Conservation (phyloP, 2,797 vertebrate genomes). For the Streptopelia turtur region DNA sequence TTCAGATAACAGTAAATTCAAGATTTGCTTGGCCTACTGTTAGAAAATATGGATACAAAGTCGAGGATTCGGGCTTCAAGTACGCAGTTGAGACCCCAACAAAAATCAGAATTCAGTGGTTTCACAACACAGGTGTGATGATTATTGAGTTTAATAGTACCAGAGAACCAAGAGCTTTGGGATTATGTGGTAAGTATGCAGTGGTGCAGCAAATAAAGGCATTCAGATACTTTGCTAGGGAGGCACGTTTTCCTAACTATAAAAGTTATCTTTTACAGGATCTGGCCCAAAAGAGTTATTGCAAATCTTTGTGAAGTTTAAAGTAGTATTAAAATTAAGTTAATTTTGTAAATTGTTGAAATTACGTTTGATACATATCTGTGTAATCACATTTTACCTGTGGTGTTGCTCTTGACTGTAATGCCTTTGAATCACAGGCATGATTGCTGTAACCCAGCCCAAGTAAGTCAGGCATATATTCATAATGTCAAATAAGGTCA, state of each 20-base stretch:
- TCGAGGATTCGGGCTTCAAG: conserved; percentile 96
- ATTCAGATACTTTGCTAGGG: background rate
- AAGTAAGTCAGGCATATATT: background rate
- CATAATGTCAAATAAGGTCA: background rate
- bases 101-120: conserved; percentile 92
- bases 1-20: conserved; percentile 89
- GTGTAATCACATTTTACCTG: background rate
- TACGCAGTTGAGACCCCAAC: conserved; percentile 90
- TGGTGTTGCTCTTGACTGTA: background rate
- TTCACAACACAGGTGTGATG: conserved; percentile 94
- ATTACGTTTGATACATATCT: background rate
- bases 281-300: background rate
- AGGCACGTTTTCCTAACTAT: background rate
- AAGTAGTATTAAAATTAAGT: background rate
- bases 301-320: background rate
- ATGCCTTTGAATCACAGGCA: background rate
- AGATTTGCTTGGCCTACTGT: conserved; percentile 89
- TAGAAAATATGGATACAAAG: conserved; percentile 91
- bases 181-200: conserved; percentile 88
- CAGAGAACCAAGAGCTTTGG: conserved; percentile 80
- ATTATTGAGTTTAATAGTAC: conserved; percentile 87
- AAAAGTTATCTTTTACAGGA: background rate
- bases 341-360: background rate
- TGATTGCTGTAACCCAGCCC: background rate
- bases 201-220: background rate